These are phyloP conservation scores for Seladonia tumulorum DNA, from an alignment of 2,888 invertebrate genomes.

Conservation along the genomic window DNA sequence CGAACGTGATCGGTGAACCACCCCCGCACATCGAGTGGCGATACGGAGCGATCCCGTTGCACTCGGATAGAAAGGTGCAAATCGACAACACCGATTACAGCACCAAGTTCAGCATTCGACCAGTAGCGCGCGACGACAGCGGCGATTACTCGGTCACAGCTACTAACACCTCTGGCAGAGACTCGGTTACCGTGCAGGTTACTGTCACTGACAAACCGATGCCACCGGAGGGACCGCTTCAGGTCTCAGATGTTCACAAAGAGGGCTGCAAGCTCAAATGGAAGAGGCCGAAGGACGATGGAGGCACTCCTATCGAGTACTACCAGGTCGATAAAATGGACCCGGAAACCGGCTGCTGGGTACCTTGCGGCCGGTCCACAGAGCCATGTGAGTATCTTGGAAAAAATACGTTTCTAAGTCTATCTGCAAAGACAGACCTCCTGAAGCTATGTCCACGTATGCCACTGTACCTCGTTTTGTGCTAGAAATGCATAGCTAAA, in stretches of 20 bases:
- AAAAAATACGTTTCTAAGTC: background rate
- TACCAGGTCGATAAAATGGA: conserved; percentile 98
- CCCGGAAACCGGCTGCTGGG: conserved; percentile 94
- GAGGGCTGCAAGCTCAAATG: conserved; percentile 97
- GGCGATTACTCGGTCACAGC: conserved; percentile 95
- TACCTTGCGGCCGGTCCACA: conserved; percentile 93
- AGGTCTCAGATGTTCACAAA: conserved; percentile 95
- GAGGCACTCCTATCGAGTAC: conserved; percentile 96
- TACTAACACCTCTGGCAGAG: conserved; percentile 94
- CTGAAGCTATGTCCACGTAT: too few relatives aligned
- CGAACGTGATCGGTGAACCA: conserved; percentile 97
- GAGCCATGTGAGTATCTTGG: conserved; percentile 88
- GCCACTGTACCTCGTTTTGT: background rate
- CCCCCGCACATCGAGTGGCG: conserved; percentile 97
- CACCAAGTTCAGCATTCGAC: conserved; percentile 93
- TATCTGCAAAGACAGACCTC: background rate
- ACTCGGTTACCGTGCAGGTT: conserved; percentile 92
- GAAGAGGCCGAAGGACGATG: conserved; percentile 98
- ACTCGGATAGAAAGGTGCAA: conserved; percentile 89
- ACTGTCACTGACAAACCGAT: conserved; percentile 94
- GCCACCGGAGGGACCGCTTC: conserved; percentile 95
- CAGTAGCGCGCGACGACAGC: conserved; percentile 92
- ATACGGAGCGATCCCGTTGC: conserved; percentile 92
- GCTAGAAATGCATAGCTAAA: background rate
- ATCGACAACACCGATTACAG: conserved; percentile 95